Conservation (phyloP, 2,888 invertebrate species). For the Lymantria dispar region DNA sequence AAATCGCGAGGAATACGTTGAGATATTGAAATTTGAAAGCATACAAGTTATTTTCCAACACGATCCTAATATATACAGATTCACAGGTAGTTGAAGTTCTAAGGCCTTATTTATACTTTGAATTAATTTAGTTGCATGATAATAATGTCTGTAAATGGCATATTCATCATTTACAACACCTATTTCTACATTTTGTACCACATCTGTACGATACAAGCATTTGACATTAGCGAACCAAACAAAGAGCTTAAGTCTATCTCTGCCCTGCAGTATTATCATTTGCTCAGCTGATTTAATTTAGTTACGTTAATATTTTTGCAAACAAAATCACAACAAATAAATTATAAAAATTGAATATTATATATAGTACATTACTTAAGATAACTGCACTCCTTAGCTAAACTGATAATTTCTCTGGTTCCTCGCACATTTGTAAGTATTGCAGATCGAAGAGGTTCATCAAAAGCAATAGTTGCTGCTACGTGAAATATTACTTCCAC, state of each 20-base stretch:
- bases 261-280: too few species aligned
- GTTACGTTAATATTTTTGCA: not conserved
- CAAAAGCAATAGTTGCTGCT: slow-evolving; percentile 85
- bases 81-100: too few species aligned
- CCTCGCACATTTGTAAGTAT: slow-evolving; percentile 94
- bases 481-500: slow-evolving; percentile 54
- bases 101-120: too few species aligned
- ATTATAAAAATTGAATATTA: slow-evolving; percentile 73
- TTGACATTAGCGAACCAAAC: not conserved
- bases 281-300: not conserved
- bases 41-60: not conserved
- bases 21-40: slow-evolving; percentile 54
- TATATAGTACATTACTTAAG: slow-evolving; percentile 88
- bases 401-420: slow-evolving; percentile 89
- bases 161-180: too few species aligned
- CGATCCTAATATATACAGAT: not conserved
- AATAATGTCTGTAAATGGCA: too few species aligned
- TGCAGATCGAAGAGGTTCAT: slow-evolving; percentile 91
- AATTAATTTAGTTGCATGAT: too few species aligned
- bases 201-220: not conserved
- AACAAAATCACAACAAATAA: not conserved
- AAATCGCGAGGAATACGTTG: too few species aligned
- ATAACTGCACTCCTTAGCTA: slow-evolving; percentile 94
- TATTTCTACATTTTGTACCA: not conserved
- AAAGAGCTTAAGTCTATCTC: not conserved